Percentiles rank a stretch among this genome's conserved stretches.
phyloP scores from a whole-genome alignment of 2,888 invertebrate genomes.

The Pristionchus arcanus region DNA sequence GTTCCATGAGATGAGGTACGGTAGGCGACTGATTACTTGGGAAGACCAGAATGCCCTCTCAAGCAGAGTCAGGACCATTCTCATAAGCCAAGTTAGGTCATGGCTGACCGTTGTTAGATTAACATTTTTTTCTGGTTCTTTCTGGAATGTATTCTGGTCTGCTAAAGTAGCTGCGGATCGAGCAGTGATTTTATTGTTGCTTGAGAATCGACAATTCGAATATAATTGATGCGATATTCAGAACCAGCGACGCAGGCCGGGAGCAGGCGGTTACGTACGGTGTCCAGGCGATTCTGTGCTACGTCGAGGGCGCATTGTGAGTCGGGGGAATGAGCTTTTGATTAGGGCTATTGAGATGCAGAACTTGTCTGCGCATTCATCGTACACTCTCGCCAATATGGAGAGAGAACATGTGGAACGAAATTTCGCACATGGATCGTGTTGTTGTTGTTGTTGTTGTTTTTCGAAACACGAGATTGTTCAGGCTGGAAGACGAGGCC shows the following conservation, averaged over 20 bases:
- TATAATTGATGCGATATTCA: not conserved
- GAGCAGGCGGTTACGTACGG: not conserved
- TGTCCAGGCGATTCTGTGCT: constrained; percentile 31
- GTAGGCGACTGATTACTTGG: not conserved
- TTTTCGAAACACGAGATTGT: not conserved
- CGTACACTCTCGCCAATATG: not conserved
- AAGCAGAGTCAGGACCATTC: too few relatives aligned
- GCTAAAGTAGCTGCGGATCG: too few relatives aligned
- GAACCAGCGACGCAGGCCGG: not conserved
- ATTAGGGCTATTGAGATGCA: too few relatives aligned
- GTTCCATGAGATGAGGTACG: constrained; percentile 29
- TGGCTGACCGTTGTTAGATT: too few relatives aligned
- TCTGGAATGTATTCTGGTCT: too few relatives aligned
- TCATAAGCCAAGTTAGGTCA: too few relatives aligned
- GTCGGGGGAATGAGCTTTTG: not conserved
- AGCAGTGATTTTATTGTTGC: not conserved
- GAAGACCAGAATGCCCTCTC: too few relatives aligned
- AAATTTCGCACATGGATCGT: not conserved
- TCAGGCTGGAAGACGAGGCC: constrained; percentile 4
- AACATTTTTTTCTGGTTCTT: too few relatives aligned
- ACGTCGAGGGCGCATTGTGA: constrained; percentile 42
- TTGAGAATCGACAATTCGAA: not conserved
- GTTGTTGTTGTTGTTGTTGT: too few relatives aligned
- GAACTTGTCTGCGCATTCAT: not conserved
- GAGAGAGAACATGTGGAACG: not conserved